Evolutionary conservation across 1,140 invertebrate species (phyloP).

Genomic region (Heterodera schachtii): DNA sequence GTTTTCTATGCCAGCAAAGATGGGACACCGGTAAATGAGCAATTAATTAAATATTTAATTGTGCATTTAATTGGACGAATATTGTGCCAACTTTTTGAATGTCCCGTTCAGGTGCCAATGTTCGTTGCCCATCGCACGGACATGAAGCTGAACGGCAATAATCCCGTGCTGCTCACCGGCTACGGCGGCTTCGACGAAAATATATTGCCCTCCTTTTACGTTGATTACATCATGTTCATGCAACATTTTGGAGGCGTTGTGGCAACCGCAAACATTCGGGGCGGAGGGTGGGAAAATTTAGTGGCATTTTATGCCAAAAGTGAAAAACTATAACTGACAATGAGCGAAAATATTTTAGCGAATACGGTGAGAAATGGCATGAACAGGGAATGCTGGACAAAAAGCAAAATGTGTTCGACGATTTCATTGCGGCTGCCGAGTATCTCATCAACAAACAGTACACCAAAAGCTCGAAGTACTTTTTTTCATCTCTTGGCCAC

Average conservation of each 20-base stretch:
- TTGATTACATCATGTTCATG: slow-evolving; percentile 82
- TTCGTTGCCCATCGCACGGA: slow-evolving; percentile 87
- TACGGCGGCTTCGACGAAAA: slow-evolving; percentile 97
- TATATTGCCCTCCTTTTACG: slow-evolving; percentile 81
- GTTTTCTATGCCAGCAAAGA: slow-evolving; percentile 93
- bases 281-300: slow-evolving; percentile 76
- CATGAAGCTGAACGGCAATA: slow-evolving; percentile 73
- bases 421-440: slow-evolving; percentile 89
- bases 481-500: too few relatives aligned
- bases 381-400: slow-evolving; percentile 85
- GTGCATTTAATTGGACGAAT: too few relatives aligned
- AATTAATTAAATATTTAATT: too few relatives aligned
- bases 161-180: slow-evolving; percentile 84
- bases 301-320: too few relatives aligned
- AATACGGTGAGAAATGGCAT: slow-evolving; percentile 97
- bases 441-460: slow-evolving; percentile 81
- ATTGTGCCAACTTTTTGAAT: too few relatives aligned
- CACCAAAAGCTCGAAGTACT: too few relatives aligned
- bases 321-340: too few relatives aligned
- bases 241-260: slow-evolving; percentile 84
- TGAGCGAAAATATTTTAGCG: slow-evolving; percentile 68
- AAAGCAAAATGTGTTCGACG: slow-evolving; percentile 96
- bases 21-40: slow-evolving; percentile 70
- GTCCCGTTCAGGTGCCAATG: slow-evolving; percentile 77
- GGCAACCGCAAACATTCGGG: slow-evolving; percentile 89